These are phyloP conservation scores for Dendrocincla fuliginosa DNA, from an alignment of 2,797 vertebrate species.

Conservation along the genomic window DNA sequence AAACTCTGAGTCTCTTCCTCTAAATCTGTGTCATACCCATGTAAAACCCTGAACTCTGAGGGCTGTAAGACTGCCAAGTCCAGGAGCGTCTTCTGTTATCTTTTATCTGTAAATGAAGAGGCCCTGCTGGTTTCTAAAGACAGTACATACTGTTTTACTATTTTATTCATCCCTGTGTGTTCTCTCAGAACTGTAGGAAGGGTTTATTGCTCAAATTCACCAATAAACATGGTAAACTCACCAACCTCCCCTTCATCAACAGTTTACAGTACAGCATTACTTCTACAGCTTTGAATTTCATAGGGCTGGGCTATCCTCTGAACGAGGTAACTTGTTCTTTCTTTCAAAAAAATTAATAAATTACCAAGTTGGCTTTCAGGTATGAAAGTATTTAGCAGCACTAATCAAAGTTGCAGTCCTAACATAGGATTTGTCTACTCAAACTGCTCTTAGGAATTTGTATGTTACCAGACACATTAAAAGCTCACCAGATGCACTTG, in stretches of 20 bases:
- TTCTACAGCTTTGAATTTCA: not conserved
- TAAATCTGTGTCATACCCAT: rapidly evolving
- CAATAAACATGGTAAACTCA: not conserved
- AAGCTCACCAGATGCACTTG: not conserved
- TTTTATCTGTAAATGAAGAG: not conserved
- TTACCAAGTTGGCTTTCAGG: not conserved
- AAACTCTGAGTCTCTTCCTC: not conserved
- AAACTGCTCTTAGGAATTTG: not conserved
- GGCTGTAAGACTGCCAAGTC: not conserved
- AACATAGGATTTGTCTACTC: not conserved
- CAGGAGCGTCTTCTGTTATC: not conserved
- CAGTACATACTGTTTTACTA: not conserved
- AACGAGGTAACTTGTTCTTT: not conserved
- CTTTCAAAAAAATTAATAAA: not conserved
- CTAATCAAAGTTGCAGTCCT: not conserved
- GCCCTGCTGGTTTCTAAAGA: not conserved
- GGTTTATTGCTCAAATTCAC: not conserved
- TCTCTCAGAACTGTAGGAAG: not conserved
- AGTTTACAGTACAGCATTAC: not conserved
- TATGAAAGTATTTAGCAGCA: not conserved
- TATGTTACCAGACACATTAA: not conserved
- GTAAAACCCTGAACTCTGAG: not conserved
- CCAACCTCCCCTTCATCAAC: not conserved
- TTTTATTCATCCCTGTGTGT: not conserved
- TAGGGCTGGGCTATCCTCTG: not conserved